phyloP scores from a whole-genome alignment of 2,888 invertebrate genomes.

The Dexiosoma caninum region DNA sequence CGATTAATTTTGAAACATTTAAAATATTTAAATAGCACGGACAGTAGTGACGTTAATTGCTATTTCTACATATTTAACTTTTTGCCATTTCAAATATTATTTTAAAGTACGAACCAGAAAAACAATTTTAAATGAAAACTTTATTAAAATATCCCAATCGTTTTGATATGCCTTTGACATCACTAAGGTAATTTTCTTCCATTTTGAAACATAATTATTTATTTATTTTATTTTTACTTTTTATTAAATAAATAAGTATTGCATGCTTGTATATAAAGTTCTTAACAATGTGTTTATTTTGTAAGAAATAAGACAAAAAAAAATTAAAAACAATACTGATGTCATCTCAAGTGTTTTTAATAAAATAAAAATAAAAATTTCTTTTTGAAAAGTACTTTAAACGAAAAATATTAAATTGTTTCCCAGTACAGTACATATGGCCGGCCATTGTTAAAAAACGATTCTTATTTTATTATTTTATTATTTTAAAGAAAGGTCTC shows the following conservation, averaged over 20 bases:
- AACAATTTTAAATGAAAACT: too few species aligned
- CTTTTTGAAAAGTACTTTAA: too few species aligned
- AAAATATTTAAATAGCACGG: too few species aligned
- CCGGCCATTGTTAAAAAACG: slow-evolving; percentile 17
- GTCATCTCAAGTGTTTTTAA: slow-evolving; percentile 57
- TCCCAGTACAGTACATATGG: slow-evolving; percentile 9
- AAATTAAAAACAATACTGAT: slow-evolving; percentile 28
- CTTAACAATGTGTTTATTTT: slow-evolving; percentile 20
- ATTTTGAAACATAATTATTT: neutral
- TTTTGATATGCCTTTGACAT: too few species aligned
- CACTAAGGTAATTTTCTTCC: neutral
- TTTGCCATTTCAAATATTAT: too few species aligned
- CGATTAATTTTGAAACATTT: too few species aligned
- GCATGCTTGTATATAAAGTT: neutral
- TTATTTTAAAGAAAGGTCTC: slow-evolving; percentile 12
- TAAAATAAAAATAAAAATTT: neutral
- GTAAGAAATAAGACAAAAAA: neutral
- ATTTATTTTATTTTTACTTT: slow-evolving; percentile 8
- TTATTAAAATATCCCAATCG: too few species aligned
- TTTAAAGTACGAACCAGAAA: too few species aligned
- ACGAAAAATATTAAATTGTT: neutral
- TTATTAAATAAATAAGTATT: slow-evolving; percentile 32
- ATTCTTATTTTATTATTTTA: neutral
- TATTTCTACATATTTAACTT: too few species aligned
- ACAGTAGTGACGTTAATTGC: too few species aligned